Conservation (phyloP, 1,140 invertebrate genomes). For the Apis laboriosa region DNA sequence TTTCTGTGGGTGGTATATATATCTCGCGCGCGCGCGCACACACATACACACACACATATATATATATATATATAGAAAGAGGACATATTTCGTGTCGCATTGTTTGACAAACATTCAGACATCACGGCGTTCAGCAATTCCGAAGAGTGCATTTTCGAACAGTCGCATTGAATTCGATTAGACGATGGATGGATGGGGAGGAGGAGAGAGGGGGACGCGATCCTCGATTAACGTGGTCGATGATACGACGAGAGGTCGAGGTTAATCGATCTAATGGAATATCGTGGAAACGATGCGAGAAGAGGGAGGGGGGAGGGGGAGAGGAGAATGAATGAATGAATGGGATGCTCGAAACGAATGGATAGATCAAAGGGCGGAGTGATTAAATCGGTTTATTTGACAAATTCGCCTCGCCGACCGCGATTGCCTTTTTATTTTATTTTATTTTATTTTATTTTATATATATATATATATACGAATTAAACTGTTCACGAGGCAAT, state of each 20-base stretch:
- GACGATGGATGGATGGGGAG: neutral
- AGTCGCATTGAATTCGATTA: slow-evolving; percentile 38
- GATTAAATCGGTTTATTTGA: slow-evolving; percentile 21
- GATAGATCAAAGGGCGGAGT: slow-evolving; percentile 16
- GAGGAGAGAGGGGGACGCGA: neutral
- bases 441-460: neutral
- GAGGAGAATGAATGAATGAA: neutral
- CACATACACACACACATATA: too few species aligned
- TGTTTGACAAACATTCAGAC: slow-evolving; percentile 77
- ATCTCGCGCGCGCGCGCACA: too few species aligned
- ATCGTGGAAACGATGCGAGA: neutral
- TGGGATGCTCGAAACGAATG: neutral
- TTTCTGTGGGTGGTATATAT: slow-evolving; percentile 28
- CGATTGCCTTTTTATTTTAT: neutral
- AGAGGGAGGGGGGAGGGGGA: neutral
- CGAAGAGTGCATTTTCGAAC: slow-evolving; percentile 76
- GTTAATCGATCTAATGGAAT: slow-evolving; percentile 44
- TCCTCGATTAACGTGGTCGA: slow-evolving; percentile 9
- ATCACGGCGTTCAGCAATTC: slow-evolving; percentile 75
- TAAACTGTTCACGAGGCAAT: too few species aligned
- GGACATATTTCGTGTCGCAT: slow-evolving; percentile 63
- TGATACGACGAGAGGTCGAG: neutral
- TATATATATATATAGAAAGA: neutral
- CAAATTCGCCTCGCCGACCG: slow-evolving; percentile 1
- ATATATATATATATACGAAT: too few species aligned